A percentile compares a stretch with the other conserved stretches of the same genome.
phyloP scores from a whole-genome alignment of 2,888 invertebrate species.

The Ischnus inquisitorius region DNA sequence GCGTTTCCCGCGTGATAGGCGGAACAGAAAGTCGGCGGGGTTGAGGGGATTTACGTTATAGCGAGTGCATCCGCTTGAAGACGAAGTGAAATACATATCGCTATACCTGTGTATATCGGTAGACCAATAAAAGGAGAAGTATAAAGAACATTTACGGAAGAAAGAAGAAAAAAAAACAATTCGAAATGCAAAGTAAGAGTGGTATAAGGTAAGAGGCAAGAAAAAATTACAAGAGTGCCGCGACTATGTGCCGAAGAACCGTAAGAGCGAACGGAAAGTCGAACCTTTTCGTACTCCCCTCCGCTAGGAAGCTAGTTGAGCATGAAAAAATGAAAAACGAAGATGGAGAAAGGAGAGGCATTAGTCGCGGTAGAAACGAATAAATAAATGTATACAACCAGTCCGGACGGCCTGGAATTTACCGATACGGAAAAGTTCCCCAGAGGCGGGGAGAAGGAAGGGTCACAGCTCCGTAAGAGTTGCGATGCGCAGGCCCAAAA shows the following conservation, averaged over 20 bases:
- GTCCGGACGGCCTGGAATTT: conserved; percentile 54
- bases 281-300: conserved; percentile 31
- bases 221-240: conserved; percentile 21
- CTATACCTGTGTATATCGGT: conserved; percentile 5
- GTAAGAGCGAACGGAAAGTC: conserved; percentile 33
- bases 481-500: conserved; percentile 39
- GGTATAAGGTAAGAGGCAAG: conserved; percentile 31
- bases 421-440: conserved; percentile 63
- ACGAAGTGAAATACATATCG: conserved; percentile 4
- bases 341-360: conserved; percentile 21
- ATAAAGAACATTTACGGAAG: conserved; percentile 36
- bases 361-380: conserved; percentile 56
- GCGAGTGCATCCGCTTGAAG: conserved; percentile 11
- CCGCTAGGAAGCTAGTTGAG: background rate
- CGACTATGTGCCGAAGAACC: conserved; percentile 4
- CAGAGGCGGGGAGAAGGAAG: background rate
- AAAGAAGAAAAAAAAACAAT: background rate
- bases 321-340: background rate
- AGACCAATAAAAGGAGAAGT: conserved; percentile 21
- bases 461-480: conserved; percentile 50
- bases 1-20: conserved; percentile 1
- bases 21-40: background rate
- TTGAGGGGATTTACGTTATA: background rate
- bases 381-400: conserved; percentile 52
- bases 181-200: conserved; percentile 42